Percentiles rank a stretch among this genome's conserved stretches.
phyloP scores from a whole-genome alignment of 1,140 invertebrate species.

The Dinothrombium tinctorium region DNA sequence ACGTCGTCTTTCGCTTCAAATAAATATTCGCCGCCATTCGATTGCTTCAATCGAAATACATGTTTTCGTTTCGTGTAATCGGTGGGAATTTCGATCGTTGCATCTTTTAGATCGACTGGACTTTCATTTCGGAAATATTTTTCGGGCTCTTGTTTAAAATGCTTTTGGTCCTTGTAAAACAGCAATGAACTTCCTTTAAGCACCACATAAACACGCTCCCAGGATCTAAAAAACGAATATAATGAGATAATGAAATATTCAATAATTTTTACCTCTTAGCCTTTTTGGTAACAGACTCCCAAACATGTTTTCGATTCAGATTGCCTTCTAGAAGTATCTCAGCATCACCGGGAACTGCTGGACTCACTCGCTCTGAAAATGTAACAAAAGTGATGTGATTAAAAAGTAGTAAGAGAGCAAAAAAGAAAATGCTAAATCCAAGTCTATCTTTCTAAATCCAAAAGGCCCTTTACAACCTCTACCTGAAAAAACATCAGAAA shows the following conservation, averaged over 20 bases:
- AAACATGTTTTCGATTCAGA: slow-evolving; percentile 85
- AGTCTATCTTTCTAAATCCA: neutral
- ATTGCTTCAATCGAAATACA: slow-evolving; percentile 81
- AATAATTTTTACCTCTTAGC: slow-evolving; percentile 24
- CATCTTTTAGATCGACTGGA: slow-evolving; percentile 57
- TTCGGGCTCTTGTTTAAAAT: slow-evolving; percentile 54
- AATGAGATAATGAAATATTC: neutral
- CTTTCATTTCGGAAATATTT: slow-evolving; percentile 63
- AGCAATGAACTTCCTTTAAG: slow-evolving; percentile 45
- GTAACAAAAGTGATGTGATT: slow-evolving; percentile 2
- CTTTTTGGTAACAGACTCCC: slow-evolving; percentile 84
- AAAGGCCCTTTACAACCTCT: neutral
- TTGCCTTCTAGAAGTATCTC: slow-evolving; percentile 56
- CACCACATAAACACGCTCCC: slow-evolving; percentile 82
- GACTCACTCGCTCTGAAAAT: slow-evolving; percentile 46
- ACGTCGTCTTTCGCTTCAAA: slow-evolving; percentile 84
- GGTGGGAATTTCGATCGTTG: slow-evolving; percentile 52
- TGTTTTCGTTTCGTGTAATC: slow-evolving; percentile 75
- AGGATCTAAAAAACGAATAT: slow-evolving; percentile 38
- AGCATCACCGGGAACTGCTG: slow-evolving; percentile 34
- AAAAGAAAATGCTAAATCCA: neutral
- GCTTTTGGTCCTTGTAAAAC: slow-evolving; percentile 91
- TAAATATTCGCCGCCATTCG: slow-evolving; percentile 79
- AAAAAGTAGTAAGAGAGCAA: slow-evolving; percentile 1
- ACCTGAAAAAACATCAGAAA: neutral